Evolutionary conservation across 2,113 vertebrate species (phyloP).

Genomic region (Odontophorus gujanensis): DNA sequence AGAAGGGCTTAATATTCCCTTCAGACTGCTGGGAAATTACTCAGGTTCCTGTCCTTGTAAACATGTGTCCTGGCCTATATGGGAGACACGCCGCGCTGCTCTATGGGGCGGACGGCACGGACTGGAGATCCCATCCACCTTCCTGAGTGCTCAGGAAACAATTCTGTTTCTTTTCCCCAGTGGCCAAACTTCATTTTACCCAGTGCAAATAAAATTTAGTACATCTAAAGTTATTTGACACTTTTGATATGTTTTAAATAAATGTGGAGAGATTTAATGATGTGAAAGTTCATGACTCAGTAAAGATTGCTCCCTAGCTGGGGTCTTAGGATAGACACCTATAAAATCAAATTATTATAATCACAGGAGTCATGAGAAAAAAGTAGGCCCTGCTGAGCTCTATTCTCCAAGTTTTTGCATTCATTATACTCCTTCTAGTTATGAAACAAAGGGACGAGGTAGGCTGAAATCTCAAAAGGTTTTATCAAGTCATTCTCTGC

Average conservation of each 20-base stretch:
- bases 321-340: slow-evolving; percentile 75
- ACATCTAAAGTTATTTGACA: slow-evolving; percentile 71
- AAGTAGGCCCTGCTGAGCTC: slow-evolving; percentile 58
- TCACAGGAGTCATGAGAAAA: slow-evolving; percentile 70
- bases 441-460: slow-evolving; percentile 48
- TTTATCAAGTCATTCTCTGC: slow-evolving; percentile 51
- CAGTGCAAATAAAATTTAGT: slow-evolving; percentile 69
- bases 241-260: slow-evolving; percentile 76
- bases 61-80: slow-evolving; percentile 27
- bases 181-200: slow-evolving; percentile 47
- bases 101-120: not conserved
- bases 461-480: slow-evolving; percentile 68
- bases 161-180: not conserved
- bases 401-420: slow-evolving; percentile 69
- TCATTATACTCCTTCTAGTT: slow-evolving; percentile 64
- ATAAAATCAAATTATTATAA: slow-evolving; percentile 80
- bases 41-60: slow-evolving; percentile 72
- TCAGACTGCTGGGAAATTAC: slow-evolving; percentile 63
- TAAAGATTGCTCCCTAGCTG: slow-evolving; percentile 68
- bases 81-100: slow-evolving; percentile 15
- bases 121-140: not conserved
- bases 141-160: slow-evolving; percentile 1
- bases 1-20: slow-evolving; percentile 78
- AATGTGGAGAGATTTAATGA: slow-evolving; percentile 75
- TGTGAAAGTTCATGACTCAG: slow-evolving; percentile 79